A percentile compares a stretch with the other conserved stretches of the same genome.
These are phyloP conservation scores for Dynastes hyllus DNA, from an alignment of 2,888 invertebrate genomes.

Conservation along the genomic window DNA sequence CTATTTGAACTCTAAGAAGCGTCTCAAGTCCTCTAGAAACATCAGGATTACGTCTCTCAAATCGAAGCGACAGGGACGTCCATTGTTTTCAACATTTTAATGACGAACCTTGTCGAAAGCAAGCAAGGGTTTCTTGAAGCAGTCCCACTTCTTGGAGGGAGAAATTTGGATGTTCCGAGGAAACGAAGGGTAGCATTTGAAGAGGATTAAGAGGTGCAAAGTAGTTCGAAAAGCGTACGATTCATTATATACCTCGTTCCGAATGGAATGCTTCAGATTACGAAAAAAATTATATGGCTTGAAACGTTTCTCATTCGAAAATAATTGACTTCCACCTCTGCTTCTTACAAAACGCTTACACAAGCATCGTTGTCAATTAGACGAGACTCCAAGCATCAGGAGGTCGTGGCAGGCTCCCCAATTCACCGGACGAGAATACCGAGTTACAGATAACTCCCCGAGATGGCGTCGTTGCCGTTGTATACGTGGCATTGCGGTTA, in stretches of 20 bases:
- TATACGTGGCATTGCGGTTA: neutral
- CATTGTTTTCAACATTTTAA: conserved; percentile 27
- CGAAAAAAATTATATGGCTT: no score
- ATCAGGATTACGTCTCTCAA: neutral
- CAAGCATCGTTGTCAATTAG: conserved; percentile 19
- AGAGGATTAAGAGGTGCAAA: neutral
- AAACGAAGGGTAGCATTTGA: neutral
- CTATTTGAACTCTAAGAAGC: no score
- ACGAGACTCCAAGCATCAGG: neutral
- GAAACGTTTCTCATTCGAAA: conserved; percentile 2
- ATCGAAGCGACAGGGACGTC: neutral
- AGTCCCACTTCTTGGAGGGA: no score
- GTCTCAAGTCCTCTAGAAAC: neutral
- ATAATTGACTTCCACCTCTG: conserved; percentile 18
- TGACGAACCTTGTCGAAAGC: neutral
- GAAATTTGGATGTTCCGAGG: neutral
- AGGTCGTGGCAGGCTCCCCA: conserved; percentile 2
- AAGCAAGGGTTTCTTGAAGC: neutral
- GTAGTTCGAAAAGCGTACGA: neutral
- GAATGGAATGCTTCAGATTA: no score
- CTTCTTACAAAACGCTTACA: neutral
- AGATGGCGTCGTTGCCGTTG: no score
- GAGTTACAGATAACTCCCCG: neutral
- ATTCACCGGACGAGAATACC: neutral
- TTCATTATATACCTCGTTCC: conserved; percentile 1